These are phyloP conservation scores for Ellobius talpinus DNA, from an alignment of 2,113 vertebrate species.

Conservation along the genomic window DNA sequence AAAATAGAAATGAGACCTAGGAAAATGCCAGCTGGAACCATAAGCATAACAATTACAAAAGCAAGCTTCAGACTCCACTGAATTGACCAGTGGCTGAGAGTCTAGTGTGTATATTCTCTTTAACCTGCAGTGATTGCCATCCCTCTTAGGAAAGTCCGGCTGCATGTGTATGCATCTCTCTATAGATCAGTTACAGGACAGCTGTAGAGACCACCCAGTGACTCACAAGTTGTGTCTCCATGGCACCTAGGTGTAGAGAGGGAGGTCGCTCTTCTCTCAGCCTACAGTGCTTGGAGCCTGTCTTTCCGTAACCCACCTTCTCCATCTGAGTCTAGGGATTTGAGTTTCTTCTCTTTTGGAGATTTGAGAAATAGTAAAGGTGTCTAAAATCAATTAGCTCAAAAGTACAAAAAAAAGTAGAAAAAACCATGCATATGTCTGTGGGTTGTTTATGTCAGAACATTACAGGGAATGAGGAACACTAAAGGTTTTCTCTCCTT, in stretches of 20 bases:
- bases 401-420: background rate
- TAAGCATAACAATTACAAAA: background rate
- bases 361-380: background rate
- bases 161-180: background rate
- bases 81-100: background rate
- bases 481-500: background rate
- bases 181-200: background rate
- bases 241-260: background rate
- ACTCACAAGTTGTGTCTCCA: background rate
- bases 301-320: background rate
- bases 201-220: background rate
- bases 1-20: background rate
- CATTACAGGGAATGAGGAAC: background rate
- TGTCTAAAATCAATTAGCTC: constrained; percentile 1
- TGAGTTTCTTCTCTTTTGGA: background rate
- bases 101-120: background rate
- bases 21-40: background rate
- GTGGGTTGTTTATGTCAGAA: background rate
- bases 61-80: background rate
- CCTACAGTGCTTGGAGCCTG: background rate
- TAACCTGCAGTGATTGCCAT: background rate
- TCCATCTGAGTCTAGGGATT: background rate
- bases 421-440: background rate
- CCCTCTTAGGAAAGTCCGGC: background rate
- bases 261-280: background rate